Evolutionary conservation across 2,888 invertebrate species (phyloP), one percentile per base, ranked within the genome.

Genomic region (Schizotus pectinicornis): DNA sequence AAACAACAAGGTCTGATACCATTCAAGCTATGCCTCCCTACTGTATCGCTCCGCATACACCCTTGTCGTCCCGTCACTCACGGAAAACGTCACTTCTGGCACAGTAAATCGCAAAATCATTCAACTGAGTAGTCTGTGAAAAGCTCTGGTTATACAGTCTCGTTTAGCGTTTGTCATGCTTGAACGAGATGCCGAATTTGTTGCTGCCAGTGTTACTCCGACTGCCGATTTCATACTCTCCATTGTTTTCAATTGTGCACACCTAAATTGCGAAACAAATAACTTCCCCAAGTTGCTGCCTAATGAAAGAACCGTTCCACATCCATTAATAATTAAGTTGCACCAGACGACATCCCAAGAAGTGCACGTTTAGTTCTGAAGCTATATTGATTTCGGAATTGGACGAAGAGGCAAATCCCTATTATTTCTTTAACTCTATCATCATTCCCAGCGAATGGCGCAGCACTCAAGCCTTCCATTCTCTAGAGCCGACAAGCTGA

Each of bases 401-500:
- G 74, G 75, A 73, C 70, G 74, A 72, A 73, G 70, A 73, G 69
- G 74, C 73, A 77, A 77, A 77, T 77, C 76, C 75, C 76, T 75
- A 78, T 79, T 77, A 78, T 78, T 78, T 77, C 75, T 77, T 76
- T 76, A 75, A 77, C 77, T 78, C 77, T 74, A 76, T 76, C 77
- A 77, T 78, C 76, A 76, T 78, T 76, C 74, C 69, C 74, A 68
- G 73, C 71, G 77, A 76, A 77, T 77, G 75, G 75, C 72, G 72
- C 73, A 71, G 74, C 76, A 77, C 76, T 77, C 76, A 76, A 76
- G 75, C 74, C 72, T 74, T 74, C 75, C 77, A 76, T 78, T 78
- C 76, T 76, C 75, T 71, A 73, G 74, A 77, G 74, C 73, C 77
- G 77, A 76, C 75, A 77, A 78, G 76, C 78, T 77, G 79, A 78